Evolutionary conservation across 2,113 vertebrate genomes (phyloP), one percentile per base, ranked within the genome.

Genomic region (Gallinago paraguaiae): DNA sequence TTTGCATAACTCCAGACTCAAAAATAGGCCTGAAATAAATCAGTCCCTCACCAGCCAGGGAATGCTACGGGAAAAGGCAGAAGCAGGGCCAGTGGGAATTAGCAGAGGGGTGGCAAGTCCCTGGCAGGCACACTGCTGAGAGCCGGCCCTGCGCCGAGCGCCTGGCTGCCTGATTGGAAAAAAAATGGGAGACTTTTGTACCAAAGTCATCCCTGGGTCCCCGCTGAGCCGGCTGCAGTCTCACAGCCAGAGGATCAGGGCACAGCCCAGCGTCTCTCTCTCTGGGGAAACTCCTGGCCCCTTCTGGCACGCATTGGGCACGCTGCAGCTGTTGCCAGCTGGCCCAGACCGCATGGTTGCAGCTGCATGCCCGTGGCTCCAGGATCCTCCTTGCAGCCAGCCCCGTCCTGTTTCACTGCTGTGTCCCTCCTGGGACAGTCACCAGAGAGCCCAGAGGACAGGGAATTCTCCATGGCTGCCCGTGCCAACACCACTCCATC

Each of bases 81-180:
- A 4, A 7, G 46, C 18, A 17, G 54, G 28, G 54, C 67, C 15
- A 1, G 17, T 7, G 43, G 53, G 60, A 57, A 56, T 61, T 20
- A 70, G 86, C 72, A 61, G 54, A 2, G 39, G 43, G 48, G 50
- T 60, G 35, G 14, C 82, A 30, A 11, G 20, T 39, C 45, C n/a
- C 65, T 35, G 35, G 56, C 63, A 77, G 64, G 25, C n/a, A 35
- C 13, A 2, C 39, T 79, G 57, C 60, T 30, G n/a, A 57, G 43
- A 43, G 59, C 19, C 6, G 6, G 56, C 2, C 2, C 64, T 81
- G 70, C 82, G 46, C 10, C 0, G 0, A 57, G 43, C 45, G 60
- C 22, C 3, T 6, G 86, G 28, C 33, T 1, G 8, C 53, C 41
- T 27, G 30, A 28, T 0, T 9, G 41, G 22, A 43, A 45, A 41